Evolutionary conservation across 2,797 vertebrate species (phyloP).

Genomic region (Cichlasoma orientale): DNA sequence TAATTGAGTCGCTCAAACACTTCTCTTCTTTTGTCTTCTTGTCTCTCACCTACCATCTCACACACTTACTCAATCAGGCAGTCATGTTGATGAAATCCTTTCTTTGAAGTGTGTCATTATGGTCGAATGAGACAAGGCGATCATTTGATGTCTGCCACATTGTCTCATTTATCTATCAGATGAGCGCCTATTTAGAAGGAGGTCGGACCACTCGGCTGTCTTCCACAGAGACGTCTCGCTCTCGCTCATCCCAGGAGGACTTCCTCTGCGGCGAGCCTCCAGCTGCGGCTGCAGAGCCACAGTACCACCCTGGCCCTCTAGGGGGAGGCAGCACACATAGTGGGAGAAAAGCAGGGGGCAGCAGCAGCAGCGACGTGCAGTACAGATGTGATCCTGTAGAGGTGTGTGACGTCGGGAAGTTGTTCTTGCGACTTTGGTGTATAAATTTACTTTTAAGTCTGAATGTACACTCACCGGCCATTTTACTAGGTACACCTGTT

Average conservation of each 20-base stretch:
- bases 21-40: slow-evolving; percentile 5
- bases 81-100: slow-evolving; percentile 1
- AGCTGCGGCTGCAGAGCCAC: slow-evolving; percentile 57
- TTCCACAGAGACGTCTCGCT: slow-evolving; percentile 96
- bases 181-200: slow-evolving; percentile 93
- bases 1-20: neutral
- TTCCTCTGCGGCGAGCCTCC: slow-evolving; percentile 69
- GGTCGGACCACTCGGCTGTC: slow-evolving; percentile 93
- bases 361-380: slow-evolving; percentile 75
- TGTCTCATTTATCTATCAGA: slow-evolving; percentile 70
- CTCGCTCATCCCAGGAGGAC: slow-evolving; percentile 95
- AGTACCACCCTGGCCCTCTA: slow-evolving; percentile 73
- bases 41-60: neutral
- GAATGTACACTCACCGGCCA: neutral
- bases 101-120: slow-evolving; percentile 19
- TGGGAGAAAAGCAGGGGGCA: slow-evolving; percentile 72
- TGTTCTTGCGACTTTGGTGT: neutral
- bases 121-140: neutral
- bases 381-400: slow-evolving; percentile 75
- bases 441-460: neutral
- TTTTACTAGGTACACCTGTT: neutral
- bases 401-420: slow-evolving; percentile 35
- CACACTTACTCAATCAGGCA: slow-evolving; percentile 2
- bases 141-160: neutral
- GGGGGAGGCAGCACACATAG: slow-evolving; percentile 68